Conservation (phyloP, 2,113 vertebrate species). For the Grammomys dolichurus region DNA sequence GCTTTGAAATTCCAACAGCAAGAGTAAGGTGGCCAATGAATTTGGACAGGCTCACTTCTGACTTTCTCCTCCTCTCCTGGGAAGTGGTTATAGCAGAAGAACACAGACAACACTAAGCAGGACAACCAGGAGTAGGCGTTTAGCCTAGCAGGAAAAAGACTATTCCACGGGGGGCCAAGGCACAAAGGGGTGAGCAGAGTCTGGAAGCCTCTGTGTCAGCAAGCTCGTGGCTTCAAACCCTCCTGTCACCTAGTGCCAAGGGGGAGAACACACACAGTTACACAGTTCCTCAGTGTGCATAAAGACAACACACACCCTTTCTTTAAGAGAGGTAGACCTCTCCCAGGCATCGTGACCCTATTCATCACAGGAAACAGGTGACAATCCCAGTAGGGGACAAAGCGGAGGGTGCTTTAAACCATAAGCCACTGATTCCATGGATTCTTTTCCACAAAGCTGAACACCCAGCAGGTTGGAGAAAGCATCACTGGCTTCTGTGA, state of each 20-base stretch:
- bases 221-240: not conserved
- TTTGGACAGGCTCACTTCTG: not conserved
- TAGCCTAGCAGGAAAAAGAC: not conserved
- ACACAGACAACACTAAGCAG: not conserved
- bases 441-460: not conserved
- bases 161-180: not conserved
- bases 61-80: not conserved
- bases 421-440: fast-evolving
- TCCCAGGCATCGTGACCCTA: not conserved
- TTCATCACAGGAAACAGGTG: not conserved
- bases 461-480: fast-evolving
- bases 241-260: not conserved
- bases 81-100: not conserved
- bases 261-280: not conserved
- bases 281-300: not conserved
- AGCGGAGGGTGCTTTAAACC: not conserved
- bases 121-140: not conserved
- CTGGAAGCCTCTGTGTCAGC: not conserved
- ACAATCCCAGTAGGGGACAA: not conserved
- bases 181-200: not conserved
- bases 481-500: not conserved
- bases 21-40: not conserved
- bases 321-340: not conserved
- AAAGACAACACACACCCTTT: not conserved
- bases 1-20: not conserved